phyloP scores from a whole-genome alignment of 2,888 invertebrate genomes.

The Drosophila histrio region DNA sequence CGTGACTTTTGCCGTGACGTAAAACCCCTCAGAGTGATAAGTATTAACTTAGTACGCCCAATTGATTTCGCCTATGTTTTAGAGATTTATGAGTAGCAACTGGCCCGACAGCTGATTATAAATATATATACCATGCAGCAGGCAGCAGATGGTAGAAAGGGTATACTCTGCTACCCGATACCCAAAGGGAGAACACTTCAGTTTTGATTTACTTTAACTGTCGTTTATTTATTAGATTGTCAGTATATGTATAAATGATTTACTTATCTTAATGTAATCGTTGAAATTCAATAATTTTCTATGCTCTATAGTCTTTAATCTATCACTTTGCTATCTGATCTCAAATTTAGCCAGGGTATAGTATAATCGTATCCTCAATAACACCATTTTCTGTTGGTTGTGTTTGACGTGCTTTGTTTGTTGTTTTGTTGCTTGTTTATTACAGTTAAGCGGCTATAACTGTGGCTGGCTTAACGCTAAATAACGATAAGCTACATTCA shows the following conservation, averaged over 20 bases:
- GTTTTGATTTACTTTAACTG: not conserved
- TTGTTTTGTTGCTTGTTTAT: constrained; percentile 31
- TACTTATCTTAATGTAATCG: too few relatives aligned
- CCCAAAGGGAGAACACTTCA: too few relatives aligned
- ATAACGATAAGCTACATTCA: constrained; percentile 28
- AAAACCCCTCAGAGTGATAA: constrained; percentile 44
- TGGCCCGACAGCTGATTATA: constrained; percentile 60
- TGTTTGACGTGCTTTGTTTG: constrained; percentile 35
- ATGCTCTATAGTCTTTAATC: too few relatives aligned
- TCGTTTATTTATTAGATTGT: not conserved
- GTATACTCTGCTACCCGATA: not conserved
- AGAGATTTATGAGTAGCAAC: constrained; percentile 60
- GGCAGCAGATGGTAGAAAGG: not conserved
- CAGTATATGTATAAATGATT: too few relatives aligned
- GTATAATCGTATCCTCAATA: not conserved
- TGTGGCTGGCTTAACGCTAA: constrained; percentile 12
- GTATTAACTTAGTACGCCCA: constrained; percentile 45
- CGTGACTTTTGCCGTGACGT: constrained; percentile 44
- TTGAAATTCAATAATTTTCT: too few relatives aligned
- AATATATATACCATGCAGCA: constrained; percentile 33
- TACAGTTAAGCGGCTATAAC: constrained; percentile 17
- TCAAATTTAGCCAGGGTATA: not conserved
- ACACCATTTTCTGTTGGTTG: not conserved
- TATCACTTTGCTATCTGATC: not conserved
- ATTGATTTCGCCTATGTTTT: constrained; percentile 55